Evolutionary conservation across 2,888 invertebrate species (phyloP).

Genomic region (Syrphus vitripennis): DNA sequence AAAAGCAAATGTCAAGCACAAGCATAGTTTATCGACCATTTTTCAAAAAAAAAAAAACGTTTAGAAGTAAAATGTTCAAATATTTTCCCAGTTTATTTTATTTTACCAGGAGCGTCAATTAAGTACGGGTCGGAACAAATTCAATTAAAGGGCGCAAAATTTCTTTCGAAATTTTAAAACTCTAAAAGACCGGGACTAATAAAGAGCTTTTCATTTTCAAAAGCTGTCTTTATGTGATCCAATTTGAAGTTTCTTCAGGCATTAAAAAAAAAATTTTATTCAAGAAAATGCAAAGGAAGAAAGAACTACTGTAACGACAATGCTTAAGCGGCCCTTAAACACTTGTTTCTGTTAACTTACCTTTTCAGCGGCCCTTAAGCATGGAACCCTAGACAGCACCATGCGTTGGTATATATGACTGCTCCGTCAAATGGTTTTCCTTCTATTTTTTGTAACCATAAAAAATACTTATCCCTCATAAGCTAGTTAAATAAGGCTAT

Average conservation of each 20-base stretch:
- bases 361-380: neutral
- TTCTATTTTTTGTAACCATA: conserved; percentile 29
- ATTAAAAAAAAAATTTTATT: no score
- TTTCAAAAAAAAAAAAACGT: conserved; percentile 37
- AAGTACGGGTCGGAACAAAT: no score
- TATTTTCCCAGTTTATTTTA: neutral
- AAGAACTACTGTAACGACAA: no score
- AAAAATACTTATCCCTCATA: conserved; percentile 49
- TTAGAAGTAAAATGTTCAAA: conserved; percentile 14
- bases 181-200: no score
- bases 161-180: no score
- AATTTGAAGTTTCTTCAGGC: no score
- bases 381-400: neutral
- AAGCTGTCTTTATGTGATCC: no score
- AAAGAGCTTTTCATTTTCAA: no score
- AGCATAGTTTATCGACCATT: conserved; percentile 45
- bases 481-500: conserved; percentile 71
- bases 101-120: neutral
- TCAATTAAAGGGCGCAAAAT: no score
- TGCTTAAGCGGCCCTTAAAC: no score
- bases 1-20: conserved; percentile 68
- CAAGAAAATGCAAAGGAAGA: no score
- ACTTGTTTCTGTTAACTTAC: neutral
- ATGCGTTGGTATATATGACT: neutral
- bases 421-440: conserved; percentile 3